Evolutionary conservation across 2,888 invertebrate species (phyloP).

Genomic region (Drosophila ochracea): DNA sequence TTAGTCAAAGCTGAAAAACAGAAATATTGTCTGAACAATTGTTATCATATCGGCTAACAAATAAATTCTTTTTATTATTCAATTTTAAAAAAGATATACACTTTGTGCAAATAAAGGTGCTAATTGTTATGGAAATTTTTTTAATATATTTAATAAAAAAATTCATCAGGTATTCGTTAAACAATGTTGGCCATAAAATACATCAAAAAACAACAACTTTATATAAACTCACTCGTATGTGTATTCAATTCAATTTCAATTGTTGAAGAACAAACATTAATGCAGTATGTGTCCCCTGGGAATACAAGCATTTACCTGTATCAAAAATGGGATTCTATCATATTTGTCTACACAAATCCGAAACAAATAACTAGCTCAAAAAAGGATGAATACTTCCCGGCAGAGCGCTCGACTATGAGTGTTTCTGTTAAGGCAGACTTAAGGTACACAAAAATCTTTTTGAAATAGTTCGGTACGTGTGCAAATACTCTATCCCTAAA

Average conservation of each 20-base stretch:
- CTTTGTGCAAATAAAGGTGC: neutral
- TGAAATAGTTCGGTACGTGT: neutral
- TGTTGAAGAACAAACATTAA: neutral
- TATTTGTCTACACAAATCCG: constrained; percentile 5
- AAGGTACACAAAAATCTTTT: neutral
- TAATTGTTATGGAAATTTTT: neutral
- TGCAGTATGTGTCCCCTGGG: constrained; percentile 1
- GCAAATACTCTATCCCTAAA: neutral
- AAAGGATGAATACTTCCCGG: neutral
- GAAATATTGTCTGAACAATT: neutral
- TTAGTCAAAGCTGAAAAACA: neutral
- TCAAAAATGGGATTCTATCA: constrained; percentile 1
- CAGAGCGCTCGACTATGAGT: neutral
- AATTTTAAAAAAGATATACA: no score
- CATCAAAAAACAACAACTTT: neutral
- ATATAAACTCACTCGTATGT: neutral
- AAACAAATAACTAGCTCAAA: neutral
- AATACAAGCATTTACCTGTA: constrained; percentile 7
- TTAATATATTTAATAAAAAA: neutral
- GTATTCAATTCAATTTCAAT: neutral
- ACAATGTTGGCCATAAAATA: neutral
- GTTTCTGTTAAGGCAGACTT: neutral
- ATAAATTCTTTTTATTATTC: neutral
- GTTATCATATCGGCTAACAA: neutral
- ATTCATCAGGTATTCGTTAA: neutral